Evolutionary conservation across 2,113 vertebrate species (phyloP).

Genomic region (Pachypanchax playfairii): DNA sequence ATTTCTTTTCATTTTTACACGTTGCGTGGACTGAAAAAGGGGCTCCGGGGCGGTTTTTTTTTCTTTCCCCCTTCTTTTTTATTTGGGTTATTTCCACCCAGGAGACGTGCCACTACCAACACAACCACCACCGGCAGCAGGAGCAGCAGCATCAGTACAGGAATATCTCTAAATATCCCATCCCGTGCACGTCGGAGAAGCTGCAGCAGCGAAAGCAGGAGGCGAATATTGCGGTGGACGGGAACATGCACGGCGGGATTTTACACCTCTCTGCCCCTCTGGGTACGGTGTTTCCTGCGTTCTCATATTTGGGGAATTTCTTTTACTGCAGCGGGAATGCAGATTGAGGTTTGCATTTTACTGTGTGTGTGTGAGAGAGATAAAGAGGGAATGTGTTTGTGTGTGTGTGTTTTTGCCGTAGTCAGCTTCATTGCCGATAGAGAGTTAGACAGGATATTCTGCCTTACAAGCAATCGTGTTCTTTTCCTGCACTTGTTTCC

Average conservation of each 20-base stretch:
- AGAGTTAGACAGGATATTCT: conserved; percentile 42
- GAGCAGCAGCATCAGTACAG: conserved; percentile 36
- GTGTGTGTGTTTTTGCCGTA: conserved; percentile 58
- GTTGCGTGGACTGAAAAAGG: conserved; percentile 8
- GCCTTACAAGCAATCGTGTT: conserved; percentile 19
- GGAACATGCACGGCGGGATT: conserved; percentile 57
- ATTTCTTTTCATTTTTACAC: background rate
- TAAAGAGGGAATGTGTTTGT: conserved; percentile 10
- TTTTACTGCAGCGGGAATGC: conserved; percentile 57
- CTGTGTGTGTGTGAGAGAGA: conserved; percentile 26
- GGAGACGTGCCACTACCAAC: conserved; percentile 58
- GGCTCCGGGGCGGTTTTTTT: conserved; percentile 16
- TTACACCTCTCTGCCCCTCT: conserved; percentile 31
- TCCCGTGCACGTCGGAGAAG: conserved; percentile 73
- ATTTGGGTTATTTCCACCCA: conserved; percentile 46
- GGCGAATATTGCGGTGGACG: conserved; percentile 62
- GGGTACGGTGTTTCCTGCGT: conserved; percentile 40
- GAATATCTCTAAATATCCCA: conserved; percentile 67
- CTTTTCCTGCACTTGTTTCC: conserved; percentile 4
- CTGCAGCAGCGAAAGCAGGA: conserved; percentile 66
- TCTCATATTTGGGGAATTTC: conserved; percentile 29
- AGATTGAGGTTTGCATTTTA: conserved; percentile 52
- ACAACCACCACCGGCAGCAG: conserved; percentile 24
- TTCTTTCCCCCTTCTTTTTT: conserved; percentile 3
- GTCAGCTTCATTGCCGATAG: conserved; percentile 61